Percentiles rank a stretch among this genome's conserved stretches.
Evolutionary conservation across 2,797 vertebrate species (phyloP).

Genomic region (Ceryle rudis): DNA sequence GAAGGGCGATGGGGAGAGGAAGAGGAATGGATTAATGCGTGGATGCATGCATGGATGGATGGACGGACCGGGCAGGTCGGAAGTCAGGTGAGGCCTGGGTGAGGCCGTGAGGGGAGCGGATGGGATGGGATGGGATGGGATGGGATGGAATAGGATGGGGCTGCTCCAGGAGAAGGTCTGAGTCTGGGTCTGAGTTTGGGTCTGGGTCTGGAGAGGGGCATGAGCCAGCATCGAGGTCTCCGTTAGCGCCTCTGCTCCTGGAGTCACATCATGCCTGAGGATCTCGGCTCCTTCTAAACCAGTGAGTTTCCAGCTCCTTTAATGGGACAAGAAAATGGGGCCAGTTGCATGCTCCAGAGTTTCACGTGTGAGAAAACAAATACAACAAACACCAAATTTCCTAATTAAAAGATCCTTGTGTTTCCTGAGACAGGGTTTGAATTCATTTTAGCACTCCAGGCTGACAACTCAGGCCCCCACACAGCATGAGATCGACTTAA

Average conservation of each 20-base stretch:
- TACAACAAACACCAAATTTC: neutral
- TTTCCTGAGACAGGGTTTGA: neutral
- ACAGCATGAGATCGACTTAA: neutral
- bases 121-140: too few relatives aligned
- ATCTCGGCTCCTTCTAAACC: neutral
- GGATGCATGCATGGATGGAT: neutral
- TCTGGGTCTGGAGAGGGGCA: neutral
- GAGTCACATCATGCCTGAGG: accelerated
- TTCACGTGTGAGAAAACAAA: neutral
- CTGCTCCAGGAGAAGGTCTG: neutral
- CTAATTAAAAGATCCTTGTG: neutral
- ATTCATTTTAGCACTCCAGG: neutral
- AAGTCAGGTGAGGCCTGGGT: neutral
- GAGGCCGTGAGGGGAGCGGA: accelerated
- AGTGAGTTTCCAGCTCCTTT: neutral
- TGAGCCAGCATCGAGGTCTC: neutral
- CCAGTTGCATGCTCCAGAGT: neutral
- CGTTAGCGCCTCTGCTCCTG: neutral
- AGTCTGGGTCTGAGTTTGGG: too few relatives aligned
- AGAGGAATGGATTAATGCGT: too few relatives aligned
- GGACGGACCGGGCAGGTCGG: too few relatives aligned
- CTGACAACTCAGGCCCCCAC: neutral
- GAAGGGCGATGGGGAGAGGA: accelerated
- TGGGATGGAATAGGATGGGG: too few relatives aligned
- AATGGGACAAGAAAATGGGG: neutral